Evolutionary conservation across 2,888 invertebrate species (phyloP).

Genomic region (Acleris holmiana): DNA sequence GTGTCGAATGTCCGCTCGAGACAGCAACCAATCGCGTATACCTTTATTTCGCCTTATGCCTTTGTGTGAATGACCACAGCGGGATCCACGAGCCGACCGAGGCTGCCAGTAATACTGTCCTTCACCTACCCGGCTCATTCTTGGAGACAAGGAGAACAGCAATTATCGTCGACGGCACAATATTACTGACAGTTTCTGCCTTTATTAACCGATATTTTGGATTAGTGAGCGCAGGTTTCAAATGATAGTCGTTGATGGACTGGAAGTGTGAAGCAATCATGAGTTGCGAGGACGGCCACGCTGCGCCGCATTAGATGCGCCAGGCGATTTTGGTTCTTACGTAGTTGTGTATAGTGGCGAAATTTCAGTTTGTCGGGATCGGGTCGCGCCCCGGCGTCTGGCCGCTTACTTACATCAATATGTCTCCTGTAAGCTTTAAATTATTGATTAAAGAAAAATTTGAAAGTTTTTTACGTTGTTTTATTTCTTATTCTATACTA

Average conservation of each 20-base stretch:
- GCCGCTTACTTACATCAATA: constrained; percentile 59
- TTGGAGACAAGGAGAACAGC: background rate
- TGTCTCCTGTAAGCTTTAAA: constrained; percentile 82
- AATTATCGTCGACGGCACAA: background rate
- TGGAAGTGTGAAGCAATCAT: constrained; percentile 34
- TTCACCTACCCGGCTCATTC: background rate
- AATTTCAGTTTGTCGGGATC: constrained; percentile 59
- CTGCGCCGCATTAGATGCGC: constrained; percentile 35
- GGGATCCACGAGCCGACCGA: background rate
- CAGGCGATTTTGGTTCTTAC: constrained; percentile 49
- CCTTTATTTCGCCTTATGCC: constrained; percentile 38
- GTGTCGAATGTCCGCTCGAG: constrained; percentile 32
- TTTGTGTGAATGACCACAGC: constrained; percentile 18
- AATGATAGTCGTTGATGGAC: constrained; percentile 29
- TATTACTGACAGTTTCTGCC: background rate
- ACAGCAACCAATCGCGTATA: constrained; percentile 37
- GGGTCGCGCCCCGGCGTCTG: constrained; percentile 44
- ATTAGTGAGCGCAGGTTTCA: constrained; percentile 24
- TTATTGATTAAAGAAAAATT: constrained; percentile 82
- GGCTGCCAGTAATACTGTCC: background rate
- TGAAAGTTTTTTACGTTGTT: constrained; percentile 68
- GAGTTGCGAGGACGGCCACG: constrained; percentile 12
- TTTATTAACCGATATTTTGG: background rate
- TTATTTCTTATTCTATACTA: constrained; percentile 53
- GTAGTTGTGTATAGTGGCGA: constrained; percentile 56